A percentile compares a stretch with the other conserved stretches of the same genome.
Conservation (phyloP, 2,888 invertebrate genomes). For the Tetheella fluctuosa region DNA sequence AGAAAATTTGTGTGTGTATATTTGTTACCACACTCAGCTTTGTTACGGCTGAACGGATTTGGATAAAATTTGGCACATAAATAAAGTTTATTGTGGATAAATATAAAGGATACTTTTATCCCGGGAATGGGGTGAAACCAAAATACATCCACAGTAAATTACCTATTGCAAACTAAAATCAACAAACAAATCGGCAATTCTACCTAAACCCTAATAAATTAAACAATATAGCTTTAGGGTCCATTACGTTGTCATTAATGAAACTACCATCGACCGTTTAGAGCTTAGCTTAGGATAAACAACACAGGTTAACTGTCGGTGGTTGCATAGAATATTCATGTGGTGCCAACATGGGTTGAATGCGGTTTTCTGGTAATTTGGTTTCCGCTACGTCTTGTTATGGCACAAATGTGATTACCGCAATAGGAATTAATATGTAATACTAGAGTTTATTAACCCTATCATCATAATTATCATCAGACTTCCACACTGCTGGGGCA, state of each 20-base stretch:
- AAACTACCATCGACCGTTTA: conserved; percentile 18
- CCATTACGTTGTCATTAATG: conserved; percentile 12
- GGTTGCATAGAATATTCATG: conserved; percentile 37
- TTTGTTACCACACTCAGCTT: too few species aligned
- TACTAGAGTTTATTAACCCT: background rate
- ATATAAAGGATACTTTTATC: too few species aligned
- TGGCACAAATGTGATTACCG: background rate
- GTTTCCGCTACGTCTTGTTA: conserved; percentile 15
- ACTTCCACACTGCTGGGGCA: too few species aligned
- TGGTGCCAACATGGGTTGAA: conserved; percentile 22
- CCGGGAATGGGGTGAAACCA: too few species aligned
- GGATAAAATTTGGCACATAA: too few species aligned
- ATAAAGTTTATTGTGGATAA: too few species aligned
- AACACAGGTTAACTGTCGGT: conserved; percentile 47
- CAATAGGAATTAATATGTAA: background rate
- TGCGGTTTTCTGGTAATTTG: conserved; percentile 30
- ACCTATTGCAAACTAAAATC: background rate
- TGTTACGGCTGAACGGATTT: too few species aligned
- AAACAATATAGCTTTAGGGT: background rate
- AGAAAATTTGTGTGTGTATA: too few species aligned
- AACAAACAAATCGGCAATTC: conserved; percentile 2
- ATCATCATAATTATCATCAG: too few species aligned
- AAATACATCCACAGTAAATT: background rate
- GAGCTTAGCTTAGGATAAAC: conserved; percentile 37
- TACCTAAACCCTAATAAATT: background rate